Base-by-base conservation (phyloP, 2,797 vertebrate genomes). In the Corythornis leucogaster region DNA sequence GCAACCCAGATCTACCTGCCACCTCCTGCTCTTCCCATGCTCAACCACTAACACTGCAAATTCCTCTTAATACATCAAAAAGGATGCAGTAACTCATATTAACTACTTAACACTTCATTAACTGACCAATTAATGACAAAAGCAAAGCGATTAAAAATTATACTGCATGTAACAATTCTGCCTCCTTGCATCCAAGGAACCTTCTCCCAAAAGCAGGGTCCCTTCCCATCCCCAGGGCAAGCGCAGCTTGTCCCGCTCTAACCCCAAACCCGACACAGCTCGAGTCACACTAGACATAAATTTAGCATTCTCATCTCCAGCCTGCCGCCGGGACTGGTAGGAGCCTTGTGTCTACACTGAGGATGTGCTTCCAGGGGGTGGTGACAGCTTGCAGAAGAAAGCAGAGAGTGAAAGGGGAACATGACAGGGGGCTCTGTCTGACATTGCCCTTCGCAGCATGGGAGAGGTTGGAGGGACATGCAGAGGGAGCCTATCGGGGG, bases 391-490 rank as follows among this genome's bases (percentile, higher is more conserved):
- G 97, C 97, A 98, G 97, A 97, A 97, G 97, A 98, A 98, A 98
- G 97, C 96, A 96, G 96, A 81, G 88, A 91, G 94, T 98, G 98
- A 98, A 98, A 98, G 97, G 97, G 97, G 93, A 97, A 97, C 97
- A 89, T 98, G 97, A 97, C 97, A 97, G 97, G 98, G 97, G 98
- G 95, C 97, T 98, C 98, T 99, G 98, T 98, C 98, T 99, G 98
- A 98, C 98, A 98, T 96, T 98, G 98, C 98, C 98, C 97, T 98
- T 97, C 98, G 96, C 98, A 98, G 98, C 97, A 92, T 97, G 98
- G 94, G 97, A 96, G 97, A 97, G 96, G 90, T 85, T 96, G 92
- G 94, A 35, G 83, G 92, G 81, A 96, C 0, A 40, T 61, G 87
- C 17, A 33, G 92, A 93, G 94, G 89, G 92, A 95, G 89, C 89